Evolutionary conservation across 2,888 invertebrate genomes (phyloP), one percentile per base, ranked within the genome.

Genomic region (Harpalus rubripes): DNA sequence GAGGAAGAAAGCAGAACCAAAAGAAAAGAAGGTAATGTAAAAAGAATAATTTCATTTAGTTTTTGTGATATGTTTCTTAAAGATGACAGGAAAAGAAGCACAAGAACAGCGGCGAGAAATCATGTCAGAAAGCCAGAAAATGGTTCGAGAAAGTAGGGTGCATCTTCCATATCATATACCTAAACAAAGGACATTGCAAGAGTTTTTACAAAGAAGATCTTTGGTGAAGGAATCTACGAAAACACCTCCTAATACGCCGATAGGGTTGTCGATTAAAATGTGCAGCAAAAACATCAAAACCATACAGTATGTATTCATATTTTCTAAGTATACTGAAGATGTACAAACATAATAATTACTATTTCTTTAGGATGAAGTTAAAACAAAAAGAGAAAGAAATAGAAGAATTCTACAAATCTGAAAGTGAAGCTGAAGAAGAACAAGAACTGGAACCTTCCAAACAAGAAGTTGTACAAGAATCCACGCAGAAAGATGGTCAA

Each of bases 141-240:
- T 96, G 92, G 90, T 96, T 8, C 92, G 98, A 87, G 96, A 97
- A 90, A 94, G 94, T 16, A 92, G 94, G 85, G 92, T 97, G 8
- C 94, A 94, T 59, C 91, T 98, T 56, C 98, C 98, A 0, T 98
- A 98, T 90, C 98, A 98, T 89, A 94, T 94, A 88, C 97, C 98
- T 0, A 96, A 96, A 88, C 95, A 95, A 58, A 93, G 95, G 82
- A 94, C 95, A 0, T 91, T 98, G 0, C 94, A 96, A 89, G 98
- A 97, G 88, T 97, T 98, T 88, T 92, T 97, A 87, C 92, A 92
- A 63, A 91, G 93, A 86, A 91, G 92, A 76, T 91, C 92, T 84
- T 86, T 92, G 92, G 89, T 92, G 88, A 74, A 91, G 90, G 72
- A 92, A 91, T 80, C 89, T 18, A 88, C 89, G 1, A 85, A 88